Conservation (phyloP, 2,888 invertebrate genomes). For the Pyrgus malvae region DNA sequence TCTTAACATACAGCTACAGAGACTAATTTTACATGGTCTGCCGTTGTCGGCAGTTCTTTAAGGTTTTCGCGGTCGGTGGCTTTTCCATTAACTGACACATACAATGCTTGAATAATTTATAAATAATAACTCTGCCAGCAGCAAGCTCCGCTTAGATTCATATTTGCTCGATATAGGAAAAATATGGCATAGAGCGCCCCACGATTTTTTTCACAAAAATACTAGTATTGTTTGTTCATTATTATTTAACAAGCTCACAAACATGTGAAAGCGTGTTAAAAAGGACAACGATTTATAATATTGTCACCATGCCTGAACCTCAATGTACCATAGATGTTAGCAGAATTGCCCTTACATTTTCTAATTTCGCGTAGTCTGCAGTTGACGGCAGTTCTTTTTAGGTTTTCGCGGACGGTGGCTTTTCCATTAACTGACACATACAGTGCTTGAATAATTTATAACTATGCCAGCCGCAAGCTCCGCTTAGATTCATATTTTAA, state of each 20-base stretch:
- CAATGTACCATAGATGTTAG: neutral
- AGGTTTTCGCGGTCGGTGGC: slow-evolving; percentile 1
- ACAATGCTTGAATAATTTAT: slow-evolving; percentile 22
- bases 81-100: slow-evolving; percentile 21
- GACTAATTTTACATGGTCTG: slow-evolving; percentile 12
- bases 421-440: slow-evolving; percentile 20
- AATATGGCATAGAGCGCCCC: too few relatives aligned
- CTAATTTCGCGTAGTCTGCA: slow-evolving; percentile 12
- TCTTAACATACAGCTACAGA: too few relatives aligned
- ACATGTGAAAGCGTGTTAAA: too few relatives aligned
- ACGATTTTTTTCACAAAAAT: too few relatives aligned
- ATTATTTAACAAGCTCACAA: neutral
- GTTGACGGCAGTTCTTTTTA: slow-evolving; percentile 6
- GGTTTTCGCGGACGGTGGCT: slow-evolving; percentile 5
- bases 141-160: neutral
- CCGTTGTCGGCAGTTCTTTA: slow-evolving; percentile 1
- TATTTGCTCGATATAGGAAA: too few relatives aligned
- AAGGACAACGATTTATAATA: too few relatives aligned
- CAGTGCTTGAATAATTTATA: slow-evolving; percentile 23
- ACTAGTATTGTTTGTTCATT: too few relatives aligned
- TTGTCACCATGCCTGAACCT: too few relatives aligned
- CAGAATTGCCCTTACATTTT: slow-evolving; percentile 4
- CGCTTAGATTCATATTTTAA: neutral
- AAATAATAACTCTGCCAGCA: slow-evolving; percentile 1
- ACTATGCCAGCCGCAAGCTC: neutral